Percentiles rank a stretch among this genome's conserved stretches.
These are phyloP conservation scores for Rhimphoctona megacephalus DNA, from an alignment of 2,888 invertebrate species.

Conservation along the genomic window DNA sequence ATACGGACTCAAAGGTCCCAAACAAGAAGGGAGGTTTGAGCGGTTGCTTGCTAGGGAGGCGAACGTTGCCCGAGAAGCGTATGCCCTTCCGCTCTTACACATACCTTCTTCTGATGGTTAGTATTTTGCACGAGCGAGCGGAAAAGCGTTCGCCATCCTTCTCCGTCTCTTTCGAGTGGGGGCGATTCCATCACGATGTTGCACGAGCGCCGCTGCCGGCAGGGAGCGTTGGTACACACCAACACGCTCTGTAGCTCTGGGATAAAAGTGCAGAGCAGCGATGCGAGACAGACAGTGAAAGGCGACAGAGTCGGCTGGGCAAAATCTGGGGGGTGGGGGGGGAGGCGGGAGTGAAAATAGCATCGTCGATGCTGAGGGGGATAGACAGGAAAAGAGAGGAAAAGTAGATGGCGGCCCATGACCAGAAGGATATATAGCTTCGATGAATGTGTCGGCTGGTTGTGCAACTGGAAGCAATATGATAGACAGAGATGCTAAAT, in stretches of 20 bases:
- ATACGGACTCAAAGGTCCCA: constrained; percentile 12
- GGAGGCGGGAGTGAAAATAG: constrained; percentile 27
- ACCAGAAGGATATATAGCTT: constrained; percentile 26
- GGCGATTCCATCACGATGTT: constrained; percentile 33
- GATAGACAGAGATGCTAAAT: constrained; percentile 2
- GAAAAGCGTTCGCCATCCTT: constrained; percentile 52
- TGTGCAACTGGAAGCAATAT: constrained; percentile 15
- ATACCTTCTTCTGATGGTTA: constrained; percentile 36
- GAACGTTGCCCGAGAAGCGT: constrained; percentile 31
- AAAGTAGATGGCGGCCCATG: constrained; percentile 36
- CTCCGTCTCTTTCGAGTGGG: constrained; percentile 4
- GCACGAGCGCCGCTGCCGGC: constrained; percentile 32
- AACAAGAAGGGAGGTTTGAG: constrained; percentile 60
- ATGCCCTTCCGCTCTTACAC: constrained; percentile 46
- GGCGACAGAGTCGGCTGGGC: constrained; percentile 2
- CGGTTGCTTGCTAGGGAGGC: constrained; percentile 16
- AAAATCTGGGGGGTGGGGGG: background rate
- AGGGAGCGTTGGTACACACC: constrained; percentile 11
- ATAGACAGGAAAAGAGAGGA: constrained; percentile 36
- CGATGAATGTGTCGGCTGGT: constrained; percentile 27
- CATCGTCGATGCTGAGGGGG: constrained; percentile 26
- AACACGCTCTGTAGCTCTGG: constrained; percentile 41
- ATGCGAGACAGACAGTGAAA: constrained; percentile 64
- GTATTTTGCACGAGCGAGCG: constrained; percentile 63
- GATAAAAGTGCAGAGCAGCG: constrained; percentile 62